Conservation (phyloP, 2,888 invertebrate species). For the Limnephilus lunatus region DNA sequence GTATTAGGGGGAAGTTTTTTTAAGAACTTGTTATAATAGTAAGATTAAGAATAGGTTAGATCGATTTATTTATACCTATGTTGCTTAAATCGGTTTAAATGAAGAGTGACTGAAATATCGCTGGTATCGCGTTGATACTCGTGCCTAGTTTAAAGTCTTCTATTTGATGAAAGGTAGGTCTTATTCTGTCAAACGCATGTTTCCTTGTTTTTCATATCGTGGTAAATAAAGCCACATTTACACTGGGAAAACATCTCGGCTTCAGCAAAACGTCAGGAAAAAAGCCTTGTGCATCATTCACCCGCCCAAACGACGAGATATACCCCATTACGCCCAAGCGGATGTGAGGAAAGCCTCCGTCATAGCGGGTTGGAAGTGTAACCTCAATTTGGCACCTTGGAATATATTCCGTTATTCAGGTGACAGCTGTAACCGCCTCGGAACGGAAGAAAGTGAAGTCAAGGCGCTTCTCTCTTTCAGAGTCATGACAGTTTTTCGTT, state of each 20-base stretch:
- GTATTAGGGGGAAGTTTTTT: no score
- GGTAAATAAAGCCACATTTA: background rate
- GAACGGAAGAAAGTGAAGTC: conserved; percentile 58
- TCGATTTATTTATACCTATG: no score
- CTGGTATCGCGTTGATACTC: background rate
- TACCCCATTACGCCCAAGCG: conserved; percentile 52
- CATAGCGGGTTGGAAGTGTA: conserved; percentile 60
- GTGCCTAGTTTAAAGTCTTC: background rate
- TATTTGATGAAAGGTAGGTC: background rate
- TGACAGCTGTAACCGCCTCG: conserved; percentile 64
- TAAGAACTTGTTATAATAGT: background rate
- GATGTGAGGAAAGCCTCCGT: conserved; percentile 42
- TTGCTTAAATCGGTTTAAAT: no score
- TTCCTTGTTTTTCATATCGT: background rate
- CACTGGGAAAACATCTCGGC: background rate
- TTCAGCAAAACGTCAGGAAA: background rate
- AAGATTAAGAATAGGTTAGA: background rate
- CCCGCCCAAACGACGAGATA: conserved; percentile 50
- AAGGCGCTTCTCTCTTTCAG: conserved; percentile 29
- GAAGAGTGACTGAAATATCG: background rate
- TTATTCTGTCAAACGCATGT: background rate
- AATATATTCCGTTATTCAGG: conserved; percentile 65
- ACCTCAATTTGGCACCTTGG: conserved; percentile 64
- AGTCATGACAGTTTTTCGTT: conserved; percentile 42
- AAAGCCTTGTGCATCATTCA: conserved; percentile 39